Base-by-base conservation (phyloP, 1,140 invertebrate species). In the Hylaeus volcanicus region DNA sequence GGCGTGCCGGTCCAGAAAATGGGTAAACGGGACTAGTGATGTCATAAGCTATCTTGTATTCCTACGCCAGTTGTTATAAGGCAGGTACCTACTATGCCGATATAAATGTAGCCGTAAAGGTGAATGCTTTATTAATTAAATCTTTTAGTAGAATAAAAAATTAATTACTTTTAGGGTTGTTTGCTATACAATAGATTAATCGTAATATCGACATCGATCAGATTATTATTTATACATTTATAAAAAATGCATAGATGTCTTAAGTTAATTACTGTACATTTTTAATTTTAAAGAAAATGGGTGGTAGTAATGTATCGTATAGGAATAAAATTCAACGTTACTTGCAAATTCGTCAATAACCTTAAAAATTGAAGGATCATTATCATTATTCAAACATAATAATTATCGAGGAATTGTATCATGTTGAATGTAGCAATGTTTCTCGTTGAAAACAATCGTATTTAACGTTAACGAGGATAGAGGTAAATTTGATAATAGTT, bases 11-110 rank as follows among this genome's bases (percentile, higher is more conserved):
- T 83, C 82, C 83, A 79, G 85, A 89, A 89, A 85, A 86, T 85
- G 84, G 88, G 81, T 90, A 88, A 88, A 89, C 88, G 83, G 84
- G 86, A 84, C 84, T 83, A 86, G 90, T 91, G 90, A 91, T 90
- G 90, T 91, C 90, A 91, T 88, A 85, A 82, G 64, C 64, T 66
- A 70, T 79, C 80, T 60, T 88, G 88, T 89, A 89, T 89, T 88
- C 83, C 85, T 89, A 87, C 88, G 88, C 88, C 88, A 48, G 9
- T 51, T 73, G 77, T 65, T 74, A 74, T 72, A 66, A 70, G 68
- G 53, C 64, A 77, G 55, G 74, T 80, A 87, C 26, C 26, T 26
- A 26, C 74, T 51, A 58, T 86, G 73, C 61, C n/a, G 26, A 74
- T 60, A 43, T 55, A 53, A 79, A 80, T 65, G 41, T 9, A 51